Percentiles rank a stretch among this genome's conserved stretches.
Evolutionary conservation across 1,140 invertebrate genomes (phyloP).

Genomic region (Rhyzopertha dominica): DNA sequence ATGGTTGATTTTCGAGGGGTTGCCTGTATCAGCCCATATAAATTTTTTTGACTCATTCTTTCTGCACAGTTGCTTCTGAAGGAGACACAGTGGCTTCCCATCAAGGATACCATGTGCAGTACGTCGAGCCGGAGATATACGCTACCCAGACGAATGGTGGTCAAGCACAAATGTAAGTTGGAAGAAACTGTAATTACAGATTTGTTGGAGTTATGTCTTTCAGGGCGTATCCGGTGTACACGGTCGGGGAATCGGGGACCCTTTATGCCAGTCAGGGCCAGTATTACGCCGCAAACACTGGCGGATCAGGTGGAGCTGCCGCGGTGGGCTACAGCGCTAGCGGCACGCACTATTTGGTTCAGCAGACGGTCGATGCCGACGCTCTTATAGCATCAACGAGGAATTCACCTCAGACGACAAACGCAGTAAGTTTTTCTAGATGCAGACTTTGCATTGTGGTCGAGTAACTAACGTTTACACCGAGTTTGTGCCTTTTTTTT

Average conservation of each 20-base stretch:
- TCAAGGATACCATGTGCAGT: slow-evolving; percentile 61
- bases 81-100: slow-evolving; percentile 48
- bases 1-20: too few relatives aligned
- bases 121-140: slow-evolving; percentile 62
- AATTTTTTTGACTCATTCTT: slow-evolving; percentile 15
- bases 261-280: slow-evolving; percentile 65
- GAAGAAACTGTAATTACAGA: too few relatives aligned
- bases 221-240: slow-evolving; percentile 81
- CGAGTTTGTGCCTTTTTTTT: slow-evolving; percentile 13
- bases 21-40: too few relatives aligned
- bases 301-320: slow-evolving; percentile 56
- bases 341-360: slow-evolving; percentile 54
- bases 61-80: slow-evolving; percentile 48
- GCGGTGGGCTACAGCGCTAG: slow-evolving; percentile 54
- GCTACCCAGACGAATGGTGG: slow-evolving; percentile 45
- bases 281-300: slow-evolving; percentile 56
- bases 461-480: slow-evolving; percentile 7
- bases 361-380: slow-evolving; percentile 55
- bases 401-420: slow-evolving; percentile 68
- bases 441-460: too few relatives aligned
- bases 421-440: slow-evolving; percentile 49
- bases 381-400: slow-evolving; percentile 38
- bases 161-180: slow-evolving; percentile 63
- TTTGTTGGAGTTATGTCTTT: too few relatives aligned
- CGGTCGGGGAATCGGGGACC: slow-evolving; percentile 67